These are phyloP conservation scores for Rhaphigaster nebulosa DNA, from an alignment of 2,888 invertebrate genomes.

Conservation along the genomic window DNA sequence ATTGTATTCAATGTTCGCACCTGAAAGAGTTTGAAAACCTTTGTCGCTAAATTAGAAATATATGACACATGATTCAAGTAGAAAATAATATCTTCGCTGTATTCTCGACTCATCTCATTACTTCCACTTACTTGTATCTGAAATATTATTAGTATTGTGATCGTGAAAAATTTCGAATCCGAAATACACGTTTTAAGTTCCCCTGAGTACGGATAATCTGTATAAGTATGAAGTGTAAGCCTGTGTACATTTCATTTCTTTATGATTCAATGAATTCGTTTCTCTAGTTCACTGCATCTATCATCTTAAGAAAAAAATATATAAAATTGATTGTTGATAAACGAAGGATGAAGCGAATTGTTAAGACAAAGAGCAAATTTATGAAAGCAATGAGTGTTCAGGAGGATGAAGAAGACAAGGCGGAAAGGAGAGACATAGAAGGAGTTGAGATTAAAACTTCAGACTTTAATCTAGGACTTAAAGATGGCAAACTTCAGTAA, in stretches of 20 bases:
- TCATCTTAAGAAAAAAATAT: background rate
- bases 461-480: conserved; percentile 39
- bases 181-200: too few species aligned
- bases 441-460: conserved; percentile 39
- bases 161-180: too few species aligned
- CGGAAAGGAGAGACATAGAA: background rate
- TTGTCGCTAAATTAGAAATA: too few species aligned
- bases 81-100: too few species aligned
- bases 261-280: background rate
- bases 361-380: background rate
- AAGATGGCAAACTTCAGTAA: conserved; percentile 36
- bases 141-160: too few species aligned
- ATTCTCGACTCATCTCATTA: too few species aligned
- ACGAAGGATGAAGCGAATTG: background rate
- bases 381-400: conserved; percentile 13
- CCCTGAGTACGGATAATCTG: too few species aligned
- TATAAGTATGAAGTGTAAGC: too few species aligned
- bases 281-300: background rate
- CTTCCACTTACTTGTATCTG: too few species aligned
- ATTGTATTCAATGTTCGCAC: too few species aligned
- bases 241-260: background rate
- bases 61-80: too few species aligned
- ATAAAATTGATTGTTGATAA: background rate
- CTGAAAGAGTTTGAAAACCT: too few species aligned
- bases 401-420: background rate